These are phyloP conservation scores for Mola mola DNA, from an alignment of 2,113 vertebrate species.

Conservation along the genomic window DNA sequence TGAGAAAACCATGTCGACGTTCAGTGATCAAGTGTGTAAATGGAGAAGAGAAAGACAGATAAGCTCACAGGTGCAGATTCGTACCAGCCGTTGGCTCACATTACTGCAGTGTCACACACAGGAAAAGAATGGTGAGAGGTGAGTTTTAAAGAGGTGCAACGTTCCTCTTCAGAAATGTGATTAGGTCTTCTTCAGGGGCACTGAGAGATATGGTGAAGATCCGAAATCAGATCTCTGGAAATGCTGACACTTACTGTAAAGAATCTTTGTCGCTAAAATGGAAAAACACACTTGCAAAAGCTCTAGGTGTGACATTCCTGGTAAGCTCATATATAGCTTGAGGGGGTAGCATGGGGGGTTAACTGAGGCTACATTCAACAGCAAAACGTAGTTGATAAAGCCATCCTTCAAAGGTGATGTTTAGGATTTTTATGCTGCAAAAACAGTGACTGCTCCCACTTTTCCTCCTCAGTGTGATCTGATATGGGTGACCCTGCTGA, in stretches of 20 bases:
- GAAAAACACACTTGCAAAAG: background rate
- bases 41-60: background rate
- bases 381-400: too few relatives aligned
- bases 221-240: conserved; percentile 11
- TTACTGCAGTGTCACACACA: conserved; percentile 24
- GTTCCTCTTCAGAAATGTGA: conserved; percentile 58
- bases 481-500: too few relatives aligned
- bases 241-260: background rate
- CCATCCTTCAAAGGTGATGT: too few relatives aligned
- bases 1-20: too few relatives aligned
- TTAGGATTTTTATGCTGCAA: too few relatives aligned
- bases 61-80: conserved; percentile 11
- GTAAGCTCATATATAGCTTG: background rate
- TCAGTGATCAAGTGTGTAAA: too few relatives aligned
- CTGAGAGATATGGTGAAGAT: conserved; percentile 15
- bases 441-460: too few relatives aligned
- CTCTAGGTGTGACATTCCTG: background rate
- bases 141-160: conserved; percentile 66
- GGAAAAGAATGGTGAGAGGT: conserved; percentile 42
- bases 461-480: too few relatives aligned
- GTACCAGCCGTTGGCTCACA: conserved; percentile 29
- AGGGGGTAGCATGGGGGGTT: background rate
- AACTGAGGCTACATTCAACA: background rate
- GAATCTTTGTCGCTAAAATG: background rate
- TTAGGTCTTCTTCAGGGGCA: conserved; percentile 20